A percentile compares a stretch with the other conserved stretches of the same genome.
Conservation (phyloP, 2,888 invertebrate genomes). For the Hyles lineata region DNA sequence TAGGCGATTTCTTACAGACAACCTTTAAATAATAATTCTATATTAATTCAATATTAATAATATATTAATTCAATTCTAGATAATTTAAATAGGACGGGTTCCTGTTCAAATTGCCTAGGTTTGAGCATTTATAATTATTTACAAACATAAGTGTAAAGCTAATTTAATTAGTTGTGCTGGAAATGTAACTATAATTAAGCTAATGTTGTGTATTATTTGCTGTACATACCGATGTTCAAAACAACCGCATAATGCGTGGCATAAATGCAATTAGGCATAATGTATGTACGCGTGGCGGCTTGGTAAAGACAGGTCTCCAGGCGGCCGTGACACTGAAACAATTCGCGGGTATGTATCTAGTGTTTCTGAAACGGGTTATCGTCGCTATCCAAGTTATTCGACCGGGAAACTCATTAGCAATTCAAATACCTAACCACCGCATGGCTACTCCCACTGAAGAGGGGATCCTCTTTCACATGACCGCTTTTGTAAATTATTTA, state of each 20-base stretch:
- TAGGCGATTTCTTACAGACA: no score
- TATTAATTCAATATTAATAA: no score
- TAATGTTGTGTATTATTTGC: background rate
- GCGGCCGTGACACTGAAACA: constrained; percentile 45
- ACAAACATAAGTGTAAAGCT: no score
- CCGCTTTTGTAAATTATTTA: constrained; percentile 81
- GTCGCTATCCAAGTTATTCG: constrained; percentile 68
- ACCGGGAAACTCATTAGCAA: constrained; percentile 77
- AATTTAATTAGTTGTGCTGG: background rate
- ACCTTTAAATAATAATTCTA: no score
- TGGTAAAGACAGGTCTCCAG: constrained; percentile 36
- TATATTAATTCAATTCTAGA: no score
- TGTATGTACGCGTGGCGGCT: constrained; percentile 3
- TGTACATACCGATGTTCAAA: background rate
- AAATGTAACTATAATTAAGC: background rate
- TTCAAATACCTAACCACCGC: constrained; percentile 78
- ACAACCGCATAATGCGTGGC: background rate
- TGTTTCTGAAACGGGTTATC: constrained; percentile 67
- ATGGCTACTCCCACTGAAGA: constrained; percentile 64
- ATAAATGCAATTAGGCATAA: background rate
- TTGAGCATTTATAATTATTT: background rate
- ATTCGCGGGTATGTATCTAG: constrained; percentile 57
- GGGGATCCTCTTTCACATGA: constrained; percentile 76
- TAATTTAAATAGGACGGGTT: no score
- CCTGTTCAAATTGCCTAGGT: no score